Percentiles rank a stretch among this genome's conserved stretches.
Conservation (phyloP, 2,888 invertebrate genomes). For the Drosophila barbarae region DNA sequence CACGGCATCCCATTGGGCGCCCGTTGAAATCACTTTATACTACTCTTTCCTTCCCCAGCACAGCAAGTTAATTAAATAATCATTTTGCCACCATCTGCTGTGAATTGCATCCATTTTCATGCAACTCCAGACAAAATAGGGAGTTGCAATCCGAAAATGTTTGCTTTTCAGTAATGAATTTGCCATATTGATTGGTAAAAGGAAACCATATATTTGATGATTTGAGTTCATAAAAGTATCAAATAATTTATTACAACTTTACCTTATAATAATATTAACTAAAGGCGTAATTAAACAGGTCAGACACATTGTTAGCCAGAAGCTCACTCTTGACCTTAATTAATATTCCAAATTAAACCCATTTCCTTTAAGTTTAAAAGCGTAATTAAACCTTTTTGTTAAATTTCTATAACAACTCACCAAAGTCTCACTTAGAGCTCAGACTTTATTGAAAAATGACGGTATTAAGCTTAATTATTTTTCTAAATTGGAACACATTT, state of each 20-base stretch:
- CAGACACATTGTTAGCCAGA: no score
- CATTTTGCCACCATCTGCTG: conserved; percentile 29
- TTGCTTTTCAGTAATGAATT: not conserved
- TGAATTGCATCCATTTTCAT: not conserved
- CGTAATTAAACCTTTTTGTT: no score
- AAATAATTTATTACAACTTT: not conserved
- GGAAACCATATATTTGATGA: not conserved
- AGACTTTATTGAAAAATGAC: not conserved
- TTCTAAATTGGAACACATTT: not conserved
- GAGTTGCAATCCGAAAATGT: conserved; percentile 1
- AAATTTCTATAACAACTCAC: not conserved
- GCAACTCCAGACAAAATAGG: not conserved
- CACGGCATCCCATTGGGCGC: conserved; percentile 1
- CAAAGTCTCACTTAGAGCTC: not conserved
- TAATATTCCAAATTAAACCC: no score
- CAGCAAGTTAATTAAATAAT: conserved; percentile 42
- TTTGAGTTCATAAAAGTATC: not conserved
- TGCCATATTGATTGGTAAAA: not conserved
- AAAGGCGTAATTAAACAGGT: no score
- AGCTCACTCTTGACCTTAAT: no score
- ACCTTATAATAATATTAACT: not conserved
- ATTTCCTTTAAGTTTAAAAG: no score
- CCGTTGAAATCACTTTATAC: conserved; percentile 10
- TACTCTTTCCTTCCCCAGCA: not conserved
- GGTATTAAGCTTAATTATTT: conserved; percentile 3